Conservation (phyloP, 1,140 invertebrate genomes). For the Schlechtendalia chinensis region DNA sequence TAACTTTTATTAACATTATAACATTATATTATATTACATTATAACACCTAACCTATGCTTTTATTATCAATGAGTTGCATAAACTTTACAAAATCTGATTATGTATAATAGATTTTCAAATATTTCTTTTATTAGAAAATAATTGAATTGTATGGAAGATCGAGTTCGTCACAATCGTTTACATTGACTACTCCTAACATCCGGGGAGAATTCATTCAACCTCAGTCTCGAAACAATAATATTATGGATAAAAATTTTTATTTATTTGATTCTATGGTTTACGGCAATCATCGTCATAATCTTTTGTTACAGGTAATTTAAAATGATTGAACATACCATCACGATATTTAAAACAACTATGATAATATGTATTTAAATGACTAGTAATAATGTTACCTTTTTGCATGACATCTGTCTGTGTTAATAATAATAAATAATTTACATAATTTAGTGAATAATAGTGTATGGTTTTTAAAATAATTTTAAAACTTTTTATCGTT, state of each 20-base stretch:
- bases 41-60: no score
- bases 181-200: background rate
- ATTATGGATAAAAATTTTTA: conserved; percentile 63
- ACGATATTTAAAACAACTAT: no score
- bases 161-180: background rate
- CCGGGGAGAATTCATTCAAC: background rate
- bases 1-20: no score
- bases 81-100: background rate
- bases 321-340: background rate
- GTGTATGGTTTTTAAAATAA: no score
- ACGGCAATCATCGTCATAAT: conserved; percentile 66
- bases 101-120: background rate
- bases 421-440: no score
- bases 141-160: conserved; percentile 35
- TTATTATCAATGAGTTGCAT: background rate
- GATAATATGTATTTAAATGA: no score
- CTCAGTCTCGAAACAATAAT: background rate
- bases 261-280: conserved; percentile 70
- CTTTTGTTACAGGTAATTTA: conserved; percentile 67
- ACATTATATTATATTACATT: no score
- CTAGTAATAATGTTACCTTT: no score
- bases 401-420: no score
- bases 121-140: conserved; percentile 30
- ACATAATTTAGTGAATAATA: no score
- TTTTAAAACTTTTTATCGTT: no score